Percentiles rank a stretch among this genome's conserved stretches.
Evolutionary conservation across 2,797 vertebrate species (phyloP).

Genomic region (Morus bassanus): DNA sequence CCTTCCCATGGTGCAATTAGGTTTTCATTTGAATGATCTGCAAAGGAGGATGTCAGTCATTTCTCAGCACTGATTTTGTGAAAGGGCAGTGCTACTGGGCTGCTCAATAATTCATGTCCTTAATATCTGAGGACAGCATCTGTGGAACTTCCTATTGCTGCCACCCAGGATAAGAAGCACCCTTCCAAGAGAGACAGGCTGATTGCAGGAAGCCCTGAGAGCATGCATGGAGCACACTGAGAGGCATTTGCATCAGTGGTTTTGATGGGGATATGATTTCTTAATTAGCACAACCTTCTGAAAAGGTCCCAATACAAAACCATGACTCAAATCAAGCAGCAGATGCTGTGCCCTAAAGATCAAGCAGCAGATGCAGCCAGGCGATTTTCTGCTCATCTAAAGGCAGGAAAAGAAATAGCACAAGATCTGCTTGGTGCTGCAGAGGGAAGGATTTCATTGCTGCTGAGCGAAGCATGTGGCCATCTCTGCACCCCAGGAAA

Average conservation of each 20-base stretch:
- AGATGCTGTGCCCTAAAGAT: not conserved
- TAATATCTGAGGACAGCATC: not conserved
- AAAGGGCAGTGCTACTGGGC: not conserved
- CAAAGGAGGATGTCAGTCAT: not conserved
- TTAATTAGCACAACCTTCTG: not conserved
- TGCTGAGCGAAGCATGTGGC: not conserved
- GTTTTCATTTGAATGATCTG: not conserved
- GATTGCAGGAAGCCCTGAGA: not conserved
- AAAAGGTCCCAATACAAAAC: not conserved
- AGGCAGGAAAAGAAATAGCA: not conserved
- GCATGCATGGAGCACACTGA: not conserved
- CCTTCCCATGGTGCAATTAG: not conserved
- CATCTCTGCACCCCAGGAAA: not conserved
- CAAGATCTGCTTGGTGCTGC: not conserved
- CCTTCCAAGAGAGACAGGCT: not conserved
- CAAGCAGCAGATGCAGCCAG: not conserved
- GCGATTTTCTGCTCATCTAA: not conserved
- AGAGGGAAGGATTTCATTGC: not conserved
- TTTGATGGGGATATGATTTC: not conserved
- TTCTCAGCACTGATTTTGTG: not conserved
- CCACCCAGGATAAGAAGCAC: not conserved
- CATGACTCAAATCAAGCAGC: not conserved
- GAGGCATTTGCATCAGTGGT: not conserved
- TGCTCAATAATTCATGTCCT: not conserved
- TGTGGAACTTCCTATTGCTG: not conserved